Evolutionary conservation across 2,888 invertebrate genomes (phyloP), one percentile per base, ranked within the genome.

Genomic region (Cartodere bifasciata): DNA sequence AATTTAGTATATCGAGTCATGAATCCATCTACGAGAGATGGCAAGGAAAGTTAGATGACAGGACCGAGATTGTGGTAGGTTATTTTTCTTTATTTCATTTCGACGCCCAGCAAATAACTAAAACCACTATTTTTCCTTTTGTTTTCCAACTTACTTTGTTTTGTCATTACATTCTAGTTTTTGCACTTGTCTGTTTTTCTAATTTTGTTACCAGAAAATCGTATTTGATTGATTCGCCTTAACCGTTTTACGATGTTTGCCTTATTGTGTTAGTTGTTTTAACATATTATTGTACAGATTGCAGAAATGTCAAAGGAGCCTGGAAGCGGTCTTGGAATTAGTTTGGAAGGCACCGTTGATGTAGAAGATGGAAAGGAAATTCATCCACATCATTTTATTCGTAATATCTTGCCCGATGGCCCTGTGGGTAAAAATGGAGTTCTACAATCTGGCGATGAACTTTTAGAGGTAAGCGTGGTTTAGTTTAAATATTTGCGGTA

Each of bases 341-440:
- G 87, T 23, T 62, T 91, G 31, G 90, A 91, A 55, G 91, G 94
- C 7, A 92, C 92, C 0, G 91, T 90, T 4, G 85, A 94, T 38
- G 88, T 92, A 12, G 85, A 80, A 37, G 84, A 85, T 43, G 87
- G 88, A 1, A 76, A 80, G 46, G 85, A 85, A 62, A 80, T 90
- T 6, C 72, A 88, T 35, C 91, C 92, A 2, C 81, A 92, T 53
- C 92, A 92, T 58, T 91, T 88, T 60, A 90, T 92, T 44, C 68
- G 91, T 29, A 86, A 86, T 13, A 81, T 94, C 37, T 68, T 91
- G 6, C 80, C 83, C 1, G 77, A 82, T 46, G 91, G 92, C 2
- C 90, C 92, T 0, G 85, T 91, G 0, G 88, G 87, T 0, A 64
- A 68, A 39, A 78, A 80, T 43, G 82, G 78, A 0, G 61, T 72